Evolutionary conservation across 2,888 invertebrate genomes (phyloP).

Genomic region (Leptopilina syphax): DNA sequence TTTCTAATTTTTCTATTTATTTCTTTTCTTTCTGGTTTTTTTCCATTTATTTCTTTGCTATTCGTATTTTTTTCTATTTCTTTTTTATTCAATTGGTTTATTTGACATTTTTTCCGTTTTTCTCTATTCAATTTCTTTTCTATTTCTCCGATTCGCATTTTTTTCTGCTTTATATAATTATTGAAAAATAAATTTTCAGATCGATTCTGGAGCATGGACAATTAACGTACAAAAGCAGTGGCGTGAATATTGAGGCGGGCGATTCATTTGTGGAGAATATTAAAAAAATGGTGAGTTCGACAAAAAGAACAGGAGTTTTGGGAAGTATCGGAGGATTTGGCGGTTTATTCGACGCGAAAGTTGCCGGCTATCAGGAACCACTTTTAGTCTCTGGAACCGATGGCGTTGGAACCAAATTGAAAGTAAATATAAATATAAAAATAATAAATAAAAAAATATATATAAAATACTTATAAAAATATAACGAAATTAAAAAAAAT

Average conservation of each 20-base stretch:
- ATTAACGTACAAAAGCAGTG: constrained; percentile 92
- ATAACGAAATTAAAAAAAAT: constrained; percentile 21
- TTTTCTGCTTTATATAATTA: neutral
- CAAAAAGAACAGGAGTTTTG: constrained; percentile 87
- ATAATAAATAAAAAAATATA: too few relatives aligned
- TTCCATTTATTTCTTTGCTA: too few relatives aligned
- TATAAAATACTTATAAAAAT: too few relatives aligned
- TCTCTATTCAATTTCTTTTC: too few relatives aligned
- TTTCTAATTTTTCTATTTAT: too few relatives aligned
- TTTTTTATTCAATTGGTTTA: too few relatives aligned
- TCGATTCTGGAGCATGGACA: constrained; percentile 80
- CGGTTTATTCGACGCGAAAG: constrained; percentile 91
- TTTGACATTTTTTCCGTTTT: too few relatives aligned
- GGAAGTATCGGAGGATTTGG: constrained; percentile 95
- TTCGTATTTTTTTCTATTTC: too few relatives aligned
- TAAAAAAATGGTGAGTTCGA: constrained; percentile 88
- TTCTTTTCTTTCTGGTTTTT: too few relatives aligned
- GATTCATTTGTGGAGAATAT: constrained; percentile 90
- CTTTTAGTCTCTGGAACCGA: constrained; percentile 96
- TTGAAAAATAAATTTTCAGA: constrained; percentile 65
- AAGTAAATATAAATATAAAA: constrained; percentile 78
- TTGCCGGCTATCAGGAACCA: constrained; percentile 87
- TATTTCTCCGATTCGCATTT: too few relatives aligned
- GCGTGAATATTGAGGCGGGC: constrained; percentile 96
- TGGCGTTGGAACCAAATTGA: constrained; percentile 97